Conservation (phyloP, 2,888 invertebrate genomes). For the Oscheius sp. region DNA sequence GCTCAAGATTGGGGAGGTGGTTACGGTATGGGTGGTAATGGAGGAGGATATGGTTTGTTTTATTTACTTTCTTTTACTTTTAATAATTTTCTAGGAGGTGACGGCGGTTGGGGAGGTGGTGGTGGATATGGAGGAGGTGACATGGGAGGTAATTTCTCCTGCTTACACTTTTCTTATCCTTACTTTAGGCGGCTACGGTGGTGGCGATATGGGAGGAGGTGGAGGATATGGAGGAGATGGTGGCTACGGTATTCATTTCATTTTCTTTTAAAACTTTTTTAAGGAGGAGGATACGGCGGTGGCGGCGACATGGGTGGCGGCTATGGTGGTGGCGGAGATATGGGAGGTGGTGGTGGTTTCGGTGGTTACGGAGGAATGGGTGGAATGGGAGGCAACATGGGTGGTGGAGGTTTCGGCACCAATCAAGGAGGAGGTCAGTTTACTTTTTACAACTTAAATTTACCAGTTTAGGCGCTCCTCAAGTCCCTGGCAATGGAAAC, state of each 20-base stretch:
- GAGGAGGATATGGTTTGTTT: conserved; percentile 41
- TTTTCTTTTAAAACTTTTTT: not conserved
- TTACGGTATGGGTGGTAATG: conserved; percentile 51
- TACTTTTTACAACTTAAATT: not conserved
- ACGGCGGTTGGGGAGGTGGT: conserved; percentile 52
- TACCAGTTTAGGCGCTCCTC: conserved; percentile 13
- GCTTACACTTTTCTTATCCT: not conserved
- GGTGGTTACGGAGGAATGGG: conserved; percentile 57
- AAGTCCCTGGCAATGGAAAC: not conserved
- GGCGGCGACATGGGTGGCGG: conserved; percentile 54
- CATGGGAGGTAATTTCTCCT: conserved; percentile 32
- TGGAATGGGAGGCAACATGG: conserved; percentile 44
- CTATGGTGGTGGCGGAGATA: conserved; percentile 49
- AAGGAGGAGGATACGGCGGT: conserved; percentile 46
- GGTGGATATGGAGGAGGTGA: conserved; percentile 44
- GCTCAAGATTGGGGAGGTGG: conserved; percentile 65
- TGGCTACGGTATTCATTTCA: conserved; percentile 14
- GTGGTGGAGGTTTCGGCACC: conserved; percentile 44
- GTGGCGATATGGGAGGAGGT: conserved; percentile 35
- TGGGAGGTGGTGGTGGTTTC: conserved; percentile 48
- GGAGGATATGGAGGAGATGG: conserved; percentile 47
- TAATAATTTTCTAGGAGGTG: conserved; percentile 19
- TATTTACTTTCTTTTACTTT: conserved; percentile 1
- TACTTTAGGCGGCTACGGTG: conserved; percentile 26
- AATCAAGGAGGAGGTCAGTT: conserved; percentile 45